Conservation (phyloP, 2,113 vertebrate genomes). For the Anarhynchus alexandrinus region DNA sequence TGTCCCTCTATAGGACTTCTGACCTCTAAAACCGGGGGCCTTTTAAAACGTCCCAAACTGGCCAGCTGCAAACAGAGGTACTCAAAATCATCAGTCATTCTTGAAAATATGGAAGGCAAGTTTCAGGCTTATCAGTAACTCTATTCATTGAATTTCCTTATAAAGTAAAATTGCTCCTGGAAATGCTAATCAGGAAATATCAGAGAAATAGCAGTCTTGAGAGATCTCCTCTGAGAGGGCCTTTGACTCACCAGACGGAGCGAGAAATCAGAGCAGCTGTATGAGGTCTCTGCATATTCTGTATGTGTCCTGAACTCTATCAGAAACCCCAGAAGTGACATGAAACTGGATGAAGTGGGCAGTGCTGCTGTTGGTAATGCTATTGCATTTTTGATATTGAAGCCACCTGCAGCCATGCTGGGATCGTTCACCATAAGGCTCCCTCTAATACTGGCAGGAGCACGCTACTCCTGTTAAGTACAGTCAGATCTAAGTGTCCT, state of each 20-base stretch:
- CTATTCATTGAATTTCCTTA: conserved; percentile 14
- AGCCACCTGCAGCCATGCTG: not conserved
- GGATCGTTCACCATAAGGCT: not conserved
- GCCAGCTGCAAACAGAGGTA: conserved; percentile 11
- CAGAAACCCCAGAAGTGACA: not conserved
- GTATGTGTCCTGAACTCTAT: not conserved
- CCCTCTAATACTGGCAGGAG: not conserved
- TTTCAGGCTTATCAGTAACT: conserved; percentile 30
- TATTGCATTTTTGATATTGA: not conserved
- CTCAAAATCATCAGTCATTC: not conserved
- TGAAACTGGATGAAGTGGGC: not conserved
- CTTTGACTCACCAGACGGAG: not conserved
- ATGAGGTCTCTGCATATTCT: not conserved
- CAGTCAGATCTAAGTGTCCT: not conserved
- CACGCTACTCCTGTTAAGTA: not conserved
- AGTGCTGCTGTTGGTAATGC: not conserved
- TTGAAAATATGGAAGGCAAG: not conserved
- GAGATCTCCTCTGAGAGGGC: not conserved
- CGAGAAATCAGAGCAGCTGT: not conserved
- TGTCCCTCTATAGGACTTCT: not conserved
- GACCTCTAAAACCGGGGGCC: not conserved
- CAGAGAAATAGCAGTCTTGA: conserved; percentile 24
- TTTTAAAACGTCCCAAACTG: not conserved
- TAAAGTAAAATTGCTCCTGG: conserved; percentile 41
- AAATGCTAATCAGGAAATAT: conserved; percentile 43